Evolutionary conservation across 2,113 vertebrate species (phyloP).

Genomic region (Zosterops borbonicus): DNA sequence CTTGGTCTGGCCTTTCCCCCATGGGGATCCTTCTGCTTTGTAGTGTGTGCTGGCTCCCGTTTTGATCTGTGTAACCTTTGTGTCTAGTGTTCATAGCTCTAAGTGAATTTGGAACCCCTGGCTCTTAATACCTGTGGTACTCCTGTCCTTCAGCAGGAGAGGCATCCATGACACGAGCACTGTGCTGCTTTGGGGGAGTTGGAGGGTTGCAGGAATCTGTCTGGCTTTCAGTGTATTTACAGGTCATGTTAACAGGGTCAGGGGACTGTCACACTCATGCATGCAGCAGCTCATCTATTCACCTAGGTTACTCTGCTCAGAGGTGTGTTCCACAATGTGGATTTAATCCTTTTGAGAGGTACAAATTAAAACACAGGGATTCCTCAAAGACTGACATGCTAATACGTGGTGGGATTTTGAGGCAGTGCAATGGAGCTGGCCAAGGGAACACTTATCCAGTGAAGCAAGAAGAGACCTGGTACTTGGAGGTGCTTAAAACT

Average conservation of each 20-base stretch:
- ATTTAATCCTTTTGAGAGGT: neutral
- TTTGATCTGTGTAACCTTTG: neutral
- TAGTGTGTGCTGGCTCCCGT: neutral
- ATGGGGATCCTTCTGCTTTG: neutral
- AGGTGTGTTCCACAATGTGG: neutral
- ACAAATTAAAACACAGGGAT: neutral
- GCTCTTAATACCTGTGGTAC: neutral
- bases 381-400: neutral
- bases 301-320: neutral
- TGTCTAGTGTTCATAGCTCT: neutral
- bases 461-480: neutral
- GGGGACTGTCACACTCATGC: neutral
- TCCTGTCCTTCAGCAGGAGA: neutral
- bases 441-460: neutral
- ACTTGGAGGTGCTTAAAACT: neutral
- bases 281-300: neutral
- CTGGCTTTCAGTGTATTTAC: neutral
- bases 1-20: neutral
- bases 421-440: neutral
- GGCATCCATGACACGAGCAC: rapidly evolving
- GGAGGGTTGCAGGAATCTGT: neutral
- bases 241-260: neutral
- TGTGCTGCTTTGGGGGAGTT: neutral
- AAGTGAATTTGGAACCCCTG: neutral
- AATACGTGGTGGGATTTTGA: neutral